Conservation (phyloP, 2,113 vertebrate genomes). For the Phyllostomus discolor region DNA sequence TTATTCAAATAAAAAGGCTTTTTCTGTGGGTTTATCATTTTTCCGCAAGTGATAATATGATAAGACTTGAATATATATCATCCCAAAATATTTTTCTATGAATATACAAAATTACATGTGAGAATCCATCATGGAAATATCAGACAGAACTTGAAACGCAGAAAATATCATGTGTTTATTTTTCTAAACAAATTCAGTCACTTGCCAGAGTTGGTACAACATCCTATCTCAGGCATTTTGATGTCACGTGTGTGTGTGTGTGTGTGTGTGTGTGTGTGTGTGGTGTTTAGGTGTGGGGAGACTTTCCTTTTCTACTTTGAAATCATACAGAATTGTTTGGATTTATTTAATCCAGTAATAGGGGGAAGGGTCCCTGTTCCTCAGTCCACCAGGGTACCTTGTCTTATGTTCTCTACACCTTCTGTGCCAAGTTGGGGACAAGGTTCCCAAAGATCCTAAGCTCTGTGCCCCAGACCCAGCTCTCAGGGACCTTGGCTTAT, state of each 20-base stretch:
- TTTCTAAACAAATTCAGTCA: neutral
- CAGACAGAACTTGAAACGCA: neutral
- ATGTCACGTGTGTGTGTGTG: neutral
- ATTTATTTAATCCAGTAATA: neutral
- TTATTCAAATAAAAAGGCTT: neutral
- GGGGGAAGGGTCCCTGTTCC: neutral
- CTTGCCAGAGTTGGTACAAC: neutral
- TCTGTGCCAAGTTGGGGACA: neutral
- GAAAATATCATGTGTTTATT: neutral
- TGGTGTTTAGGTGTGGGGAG: neutral
- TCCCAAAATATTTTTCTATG: neutral
- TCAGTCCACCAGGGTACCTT: neutral
- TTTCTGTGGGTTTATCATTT: neutral
- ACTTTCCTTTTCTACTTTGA: neutral
- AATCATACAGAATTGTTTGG: neutral
- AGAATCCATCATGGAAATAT: neutral
- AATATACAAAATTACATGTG: neutral
- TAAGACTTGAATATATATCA: neutral
- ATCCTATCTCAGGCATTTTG: neutral
- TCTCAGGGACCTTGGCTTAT: neutral
- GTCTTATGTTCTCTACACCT: neutral
- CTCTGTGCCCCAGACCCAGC: neutral
- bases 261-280: neutral
- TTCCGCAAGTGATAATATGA: neutral
- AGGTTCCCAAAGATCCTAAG: neutral